Evolutionary conservation across 2,113 vertebrate genomes (phyloP).

Genomic region (Prietella phreatophila): DNA sequence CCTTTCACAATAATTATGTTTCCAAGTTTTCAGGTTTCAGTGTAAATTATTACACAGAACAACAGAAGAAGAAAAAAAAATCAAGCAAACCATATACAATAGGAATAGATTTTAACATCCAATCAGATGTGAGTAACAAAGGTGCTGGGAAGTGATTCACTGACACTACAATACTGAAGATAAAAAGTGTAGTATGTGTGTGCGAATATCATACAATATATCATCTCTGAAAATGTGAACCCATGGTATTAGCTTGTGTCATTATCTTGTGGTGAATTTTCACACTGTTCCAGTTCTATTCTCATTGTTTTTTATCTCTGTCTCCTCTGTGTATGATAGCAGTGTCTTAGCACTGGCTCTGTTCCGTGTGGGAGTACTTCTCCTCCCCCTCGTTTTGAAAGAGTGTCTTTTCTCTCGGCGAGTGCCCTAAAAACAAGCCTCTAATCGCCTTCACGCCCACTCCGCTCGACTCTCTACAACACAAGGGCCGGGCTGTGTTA

Average conservation of each 20-base stretch:
- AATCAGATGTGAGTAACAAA: not conserved
- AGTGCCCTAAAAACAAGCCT: slow-evolving; percentile 51
- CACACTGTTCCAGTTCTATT: not conserved
- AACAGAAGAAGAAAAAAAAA: too few species aligned
- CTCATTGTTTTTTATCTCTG: slow-evolving; percentile 13
- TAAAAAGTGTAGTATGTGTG: not conserved
- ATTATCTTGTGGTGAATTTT: not conserved
- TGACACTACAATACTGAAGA: not conserved
- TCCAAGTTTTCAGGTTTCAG: not conserved
- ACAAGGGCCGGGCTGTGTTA: slow-evolving; percentile 59
- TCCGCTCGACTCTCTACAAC: slow-evolving; percentile 53
- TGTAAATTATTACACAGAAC: not conserved
- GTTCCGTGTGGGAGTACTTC: slow-evolving; percentile 38
- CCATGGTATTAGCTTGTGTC: not conserved
- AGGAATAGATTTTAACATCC: not conserved
- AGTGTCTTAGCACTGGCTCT: slow-evolving; percentile 33
- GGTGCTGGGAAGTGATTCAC: not conserved
- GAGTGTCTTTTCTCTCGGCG: slow-evolving; percentile 47
- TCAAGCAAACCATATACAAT: too few species aligned
- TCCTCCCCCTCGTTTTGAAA: slow-evolving; percentile 28
- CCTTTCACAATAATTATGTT: not conserved
- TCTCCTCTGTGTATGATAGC: not conserved
- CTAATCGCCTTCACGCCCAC: slow-evolving; percentile 53
- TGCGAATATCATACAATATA: not conserved
- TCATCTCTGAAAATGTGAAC: not conserved